These are phyloP conservation scores for Biston betularia DNA, from an alignment of 2,888 invertebrate species.

Conservation along the genomic window DNA sequence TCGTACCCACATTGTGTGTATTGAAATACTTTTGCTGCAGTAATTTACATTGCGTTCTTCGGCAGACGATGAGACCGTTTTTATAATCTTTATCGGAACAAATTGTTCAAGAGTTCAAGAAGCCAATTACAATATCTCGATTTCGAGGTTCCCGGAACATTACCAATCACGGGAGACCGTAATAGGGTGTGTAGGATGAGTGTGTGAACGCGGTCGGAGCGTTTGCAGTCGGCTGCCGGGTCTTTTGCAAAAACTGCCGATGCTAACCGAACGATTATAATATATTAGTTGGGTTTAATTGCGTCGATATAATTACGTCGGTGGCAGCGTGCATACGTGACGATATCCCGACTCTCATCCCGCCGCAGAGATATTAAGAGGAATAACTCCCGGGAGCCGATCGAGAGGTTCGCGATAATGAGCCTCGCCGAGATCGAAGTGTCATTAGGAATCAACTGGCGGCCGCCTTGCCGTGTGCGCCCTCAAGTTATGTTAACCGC, in stretches of 20 bases:
- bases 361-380: constrained; percentile 82
- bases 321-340: constrained; percentile 80
- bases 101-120: constrained; percentile 28
- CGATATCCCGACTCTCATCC: constrained; percentile 79
- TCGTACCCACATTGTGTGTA: constrained; percentile 38
- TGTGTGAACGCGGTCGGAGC: constrained; percentile 67
- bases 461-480: constrained; percentile 62
- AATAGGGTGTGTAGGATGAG: constrained; percentile 66
- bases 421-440: constrained; percentile 81
- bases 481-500: constrained; percentile 76
- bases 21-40: constrained; percentile 34
- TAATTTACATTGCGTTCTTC: constrained; percentile 27
- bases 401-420: constrained; percentile 84
- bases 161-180: constrained; percentile 66
- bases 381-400: constrained; percentile 80
- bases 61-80: constrained; percentile 16
- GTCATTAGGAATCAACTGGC: constrained; percentile 84
- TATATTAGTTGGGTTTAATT: constrained; percentile 86
- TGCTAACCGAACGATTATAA: constrained; percentile 84
- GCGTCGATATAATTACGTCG: constrained; percentile 83
- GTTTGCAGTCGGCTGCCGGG: constrained; percentile 66
- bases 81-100: constrained; percentile 26
- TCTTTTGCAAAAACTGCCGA: constrained; percentile 79
- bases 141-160: constrained; percentile 62
- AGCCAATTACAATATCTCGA: constrained; percentile 43